These are phyloP conservation scores for Haliclystus octoradiatus DNA, from an alignment of 30 jellyfish, hydroid and myxozoan genomes.

Conservation along the genomic window DNA sequence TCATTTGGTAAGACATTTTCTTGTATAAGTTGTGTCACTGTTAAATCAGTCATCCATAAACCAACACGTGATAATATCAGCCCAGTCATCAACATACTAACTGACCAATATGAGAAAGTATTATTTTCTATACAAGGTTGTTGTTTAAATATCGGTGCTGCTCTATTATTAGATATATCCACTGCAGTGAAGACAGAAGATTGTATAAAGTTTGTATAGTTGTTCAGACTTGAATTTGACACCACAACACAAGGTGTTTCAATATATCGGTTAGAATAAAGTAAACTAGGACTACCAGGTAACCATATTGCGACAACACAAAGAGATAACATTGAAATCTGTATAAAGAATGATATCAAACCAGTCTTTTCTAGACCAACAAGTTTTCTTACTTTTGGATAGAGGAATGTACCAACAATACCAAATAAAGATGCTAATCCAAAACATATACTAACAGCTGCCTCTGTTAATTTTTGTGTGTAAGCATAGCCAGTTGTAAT, in stretches of 20 bases:
- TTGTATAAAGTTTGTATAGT: no score
- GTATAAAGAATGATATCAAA: conserved; percentile 50
- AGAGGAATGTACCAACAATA: conserved; percentile 72
- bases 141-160: no score
- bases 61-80: conserved; percentile 87
- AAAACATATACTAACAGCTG: conserved; percentile 67
- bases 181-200: no score
- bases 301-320: conserved; percentile 92
- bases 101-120: conserved; percentile 46
- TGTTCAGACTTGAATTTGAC: no score
- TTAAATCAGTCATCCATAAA: conserved; percentile 92
- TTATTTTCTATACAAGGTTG: no score
- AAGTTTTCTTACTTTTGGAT: conserved; percentile 45
- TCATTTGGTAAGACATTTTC: conserved; percentile 75
- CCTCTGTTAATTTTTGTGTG: conserved; percentile 67
- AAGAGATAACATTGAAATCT: conserved; percentile 61
- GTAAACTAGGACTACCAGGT: conserved; percentile 94
- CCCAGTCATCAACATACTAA: conserved; percentile 70
- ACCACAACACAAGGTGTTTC: no score
- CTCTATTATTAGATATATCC: no score
- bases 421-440: conserved; percentile 79
- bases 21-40: conserved; percentile 92
- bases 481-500: conserved; percentile 91
- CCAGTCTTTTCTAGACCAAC: conserved; percentile 82
- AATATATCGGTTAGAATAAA: not conserved